Evolutionary conservation across 2,888 invertebrate genomes (phyloP).

Genomic region (Trimorus sp.): DNA sequence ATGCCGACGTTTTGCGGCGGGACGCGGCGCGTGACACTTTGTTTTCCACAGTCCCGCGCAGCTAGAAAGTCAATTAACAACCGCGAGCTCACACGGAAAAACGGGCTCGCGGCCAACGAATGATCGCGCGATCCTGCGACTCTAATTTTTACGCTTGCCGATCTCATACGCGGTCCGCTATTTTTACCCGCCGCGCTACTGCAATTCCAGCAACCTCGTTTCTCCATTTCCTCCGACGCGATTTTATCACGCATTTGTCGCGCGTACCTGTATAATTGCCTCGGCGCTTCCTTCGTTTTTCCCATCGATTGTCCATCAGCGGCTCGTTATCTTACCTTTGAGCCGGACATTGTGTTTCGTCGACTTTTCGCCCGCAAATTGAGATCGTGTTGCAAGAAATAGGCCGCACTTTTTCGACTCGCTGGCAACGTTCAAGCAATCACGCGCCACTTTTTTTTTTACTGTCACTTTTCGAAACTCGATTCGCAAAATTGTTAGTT

Average conservation of each 20-base stretch:
- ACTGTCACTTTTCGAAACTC: not conserved
- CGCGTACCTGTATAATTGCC: constrained; percentile 27
- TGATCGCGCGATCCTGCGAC: constrained; percentile 49
- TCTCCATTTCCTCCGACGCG: constrained; percentile 38
- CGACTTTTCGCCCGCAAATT: constrained; percentile 22
- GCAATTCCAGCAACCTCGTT: constrained; percentile 42
- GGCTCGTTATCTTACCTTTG: constrained; percentile 39
- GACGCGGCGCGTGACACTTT: too few species aligned
- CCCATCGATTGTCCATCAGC: constrained; percentile 53
- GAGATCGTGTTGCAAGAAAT: not conserved
- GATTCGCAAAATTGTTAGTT: too few species aligned
- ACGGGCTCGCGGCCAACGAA: constrained; percentile 52
- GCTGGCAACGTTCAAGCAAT: too few species aligned
- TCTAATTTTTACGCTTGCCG: constrained; percentile 59
- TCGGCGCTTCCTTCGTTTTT: constrained; percentile 16
- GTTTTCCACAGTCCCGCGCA: too few species aligned
- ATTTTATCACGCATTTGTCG: constrained; percentile 16
- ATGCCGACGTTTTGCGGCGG: too few species aligned
- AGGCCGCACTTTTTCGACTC: not conserved
- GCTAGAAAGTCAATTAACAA: constrained; percentile 40
- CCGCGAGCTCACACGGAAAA: constrained; percentile 45
- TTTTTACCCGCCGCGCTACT: constrained; percentile 43
- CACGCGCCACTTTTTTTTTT: too few species aligned
- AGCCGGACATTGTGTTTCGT: constrained; percentile 55
- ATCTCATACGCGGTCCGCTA: constrained; percentile 43